Evolutionary conservation across 2,888 invertebrate species (phyloP), one percentile per base, ranked within the genome.

Genomic region (Horisme vitalbata): DNA sequence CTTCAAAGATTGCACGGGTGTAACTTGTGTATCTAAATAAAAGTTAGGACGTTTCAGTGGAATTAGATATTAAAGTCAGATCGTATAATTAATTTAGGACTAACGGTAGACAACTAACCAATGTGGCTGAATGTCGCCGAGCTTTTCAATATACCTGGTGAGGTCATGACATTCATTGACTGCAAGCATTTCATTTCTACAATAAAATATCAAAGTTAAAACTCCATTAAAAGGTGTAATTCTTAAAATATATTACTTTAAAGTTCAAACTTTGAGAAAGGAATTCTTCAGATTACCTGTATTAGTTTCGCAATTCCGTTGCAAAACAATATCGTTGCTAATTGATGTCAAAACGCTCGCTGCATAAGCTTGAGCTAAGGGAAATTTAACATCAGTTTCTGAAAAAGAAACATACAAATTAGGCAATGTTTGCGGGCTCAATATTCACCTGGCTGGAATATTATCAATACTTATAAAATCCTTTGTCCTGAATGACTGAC

Each of bases 271-370:
- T n/a, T n/a, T n/a, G n/a, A n/a, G n/a, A n/a, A n/a, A n/a, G n/a
- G n/a, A 18, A 18, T 18, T 18, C 7, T 5, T 18, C 2, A n/a
- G 6, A 3, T 14, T 26, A 35, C 67, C 65, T 30, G 58, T 62
- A 31, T 59, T 57, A 1, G 37, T 45, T 9, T 49, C 57, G 12
- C n/a, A 31, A 3, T 60, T 58, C 13, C 45, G 60, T 33, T 55
- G 57, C 15, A 50, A 60, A 3, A 55, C 28, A 3, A 57, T 45
- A 2, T 60, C 45, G 1, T 46, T 12, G 20, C 24, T 46, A 8
- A 30, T 21, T 10, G 35, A 15, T 10, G 35, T 39, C n/a, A 32
- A 35, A 10, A 43, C 41, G 11, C 36, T 50, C 14, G 41, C 26
- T 7, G 36, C 28, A 4, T 6, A 11, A 11, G 20, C 36, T 13